phyloP scores from a whole-genome alignment of 2,797 vertebrate species.

The Hirundo rustica region DNA sequence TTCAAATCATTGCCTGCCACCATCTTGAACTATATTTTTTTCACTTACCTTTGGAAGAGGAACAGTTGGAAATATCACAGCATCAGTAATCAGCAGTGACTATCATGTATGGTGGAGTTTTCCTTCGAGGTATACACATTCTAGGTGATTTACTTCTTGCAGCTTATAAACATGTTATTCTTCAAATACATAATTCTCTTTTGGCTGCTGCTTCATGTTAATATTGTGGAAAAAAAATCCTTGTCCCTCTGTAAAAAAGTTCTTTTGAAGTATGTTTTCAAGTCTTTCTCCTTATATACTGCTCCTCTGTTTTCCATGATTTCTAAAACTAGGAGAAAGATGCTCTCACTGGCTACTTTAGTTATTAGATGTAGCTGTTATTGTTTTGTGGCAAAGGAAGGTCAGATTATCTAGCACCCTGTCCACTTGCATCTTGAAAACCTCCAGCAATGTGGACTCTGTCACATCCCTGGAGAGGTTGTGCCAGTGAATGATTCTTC shows the following conservation, averaged over 20 bases:
- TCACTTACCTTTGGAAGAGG: background rate
- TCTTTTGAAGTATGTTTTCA: background rate
- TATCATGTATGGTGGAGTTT: background rate
- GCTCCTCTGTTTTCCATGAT: background rate
- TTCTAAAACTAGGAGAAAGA: background rate
- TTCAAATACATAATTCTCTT: background rate
- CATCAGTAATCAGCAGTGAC: background rate
- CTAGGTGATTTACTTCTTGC: background rate
- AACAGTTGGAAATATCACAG: background rate
- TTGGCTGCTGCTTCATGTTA: background rate
- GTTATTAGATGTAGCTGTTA: background rate
- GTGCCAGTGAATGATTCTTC: background rate
- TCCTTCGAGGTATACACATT: background rate
- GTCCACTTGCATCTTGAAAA: background rate
- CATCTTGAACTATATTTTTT: background rate
- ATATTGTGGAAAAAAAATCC: background rate
- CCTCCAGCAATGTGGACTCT: background rate
- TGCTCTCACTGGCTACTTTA: background rate
- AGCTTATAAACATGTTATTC: background rate
- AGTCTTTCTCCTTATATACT: background rate
- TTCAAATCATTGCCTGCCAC: background rate
- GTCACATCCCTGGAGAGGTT: background rate
- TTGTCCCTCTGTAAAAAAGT: background rate
- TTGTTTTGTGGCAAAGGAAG: background rate
- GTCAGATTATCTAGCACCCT: background rate